Conservation (phyloP, 2,888 invertebrate species). For the Altica lythri region DNA sequence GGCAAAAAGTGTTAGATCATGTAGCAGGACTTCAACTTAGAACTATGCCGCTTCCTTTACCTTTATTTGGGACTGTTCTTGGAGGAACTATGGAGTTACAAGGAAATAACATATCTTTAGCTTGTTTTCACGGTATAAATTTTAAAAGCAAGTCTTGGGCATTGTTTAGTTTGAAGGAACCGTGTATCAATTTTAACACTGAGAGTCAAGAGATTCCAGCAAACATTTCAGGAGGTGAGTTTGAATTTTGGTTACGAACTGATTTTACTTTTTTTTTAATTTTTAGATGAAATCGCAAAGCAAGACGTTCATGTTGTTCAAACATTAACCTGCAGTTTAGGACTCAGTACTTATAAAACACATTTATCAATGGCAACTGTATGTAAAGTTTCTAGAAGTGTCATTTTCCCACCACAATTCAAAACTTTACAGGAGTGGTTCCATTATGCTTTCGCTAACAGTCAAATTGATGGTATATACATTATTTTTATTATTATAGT, state of each 20-base stretch:
- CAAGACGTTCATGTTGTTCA: slow-evolving; percentile 83
- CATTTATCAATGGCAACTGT: slow-evolving; percentile 94
- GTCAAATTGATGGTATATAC: slow-evolving; percentile 85
- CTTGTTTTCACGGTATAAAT: slow-evolving; percentile 97
- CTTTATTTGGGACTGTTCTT: slow-evolving; percentile 76
- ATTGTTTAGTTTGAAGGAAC: slow-evolving; percentile 89
- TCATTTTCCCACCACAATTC: slow-evolving; percentile 94
- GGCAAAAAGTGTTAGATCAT: slow-evolving; percentile 86
- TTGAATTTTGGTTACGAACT: too few relatives aligned
- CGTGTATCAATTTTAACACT: slow-evolving; percentile 89
- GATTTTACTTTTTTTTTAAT: too few relatives aligned
- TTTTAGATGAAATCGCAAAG: slow-evolving; percentile 53
- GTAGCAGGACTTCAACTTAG: slow-evolving; percentile 82
- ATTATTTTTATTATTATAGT: not conserved
- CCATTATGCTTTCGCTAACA: slow-evolving; percentile 92
- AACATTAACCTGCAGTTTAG: slow-evolving; percentile 86
- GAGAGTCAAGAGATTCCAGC: slow-evolving; percentile 87
- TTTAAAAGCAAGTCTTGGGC: slow-evolving; percentile 97
- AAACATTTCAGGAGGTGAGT: slow-evolving; percentile 60
- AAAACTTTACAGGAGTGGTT: slow-evolving; percentile 96
- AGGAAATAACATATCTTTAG: slow-evolving; percentile 89
- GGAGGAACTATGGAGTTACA: slow-evolving; percentile 89
- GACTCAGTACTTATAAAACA: slow-evolving; percentile 69
- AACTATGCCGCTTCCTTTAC: slow-evolving; percentile 70
- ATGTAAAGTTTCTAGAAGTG: slow-evolving; percentile 87